Conservation (phyloP, 2,888 invertebrate genomes). For the Chelonus formosanus region DNA sequence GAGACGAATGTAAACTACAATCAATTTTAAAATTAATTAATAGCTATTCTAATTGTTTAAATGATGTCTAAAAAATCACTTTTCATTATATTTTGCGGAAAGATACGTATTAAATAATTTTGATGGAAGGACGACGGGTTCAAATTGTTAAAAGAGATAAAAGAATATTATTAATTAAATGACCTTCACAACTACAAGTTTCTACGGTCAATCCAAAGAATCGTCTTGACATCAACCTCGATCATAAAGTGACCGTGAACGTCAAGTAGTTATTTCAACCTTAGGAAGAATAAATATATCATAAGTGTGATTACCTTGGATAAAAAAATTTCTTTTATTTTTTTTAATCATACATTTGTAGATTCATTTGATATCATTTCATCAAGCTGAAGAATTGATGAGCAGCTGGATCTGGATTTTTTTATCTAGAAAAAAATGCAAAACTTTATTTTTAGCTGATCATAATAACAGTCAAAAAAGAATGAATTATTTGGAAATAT, state of each 20-base stretch:
- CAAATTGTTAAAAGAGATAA: background rate
- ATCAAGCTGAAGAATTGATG: no score
- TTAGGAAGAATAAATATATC: background rate
- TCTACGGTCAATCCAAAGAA: slow-evolving; percentile 4
- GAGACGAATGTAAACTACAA: no score
- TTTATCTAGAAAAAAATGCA: no score
- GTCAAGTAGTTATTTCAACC: background rate
- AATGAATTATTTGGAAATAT: no score
- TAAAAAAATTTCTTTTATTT: no score
- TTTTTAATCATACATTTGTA: no score
- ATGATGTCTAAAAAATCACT: background rate
- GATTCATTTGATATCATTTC: no score
- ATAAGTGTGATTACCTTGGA: background rate
- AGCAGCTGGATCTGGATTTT: no score
- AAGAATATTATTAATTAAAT: background rate
- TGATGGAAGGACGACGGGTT: slow-evolving; percentile 8
- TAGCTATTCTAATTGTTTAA: background rate
- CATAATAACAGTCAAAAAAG: no score
- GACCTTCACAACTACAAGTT: slow-evolving; percentile 25
- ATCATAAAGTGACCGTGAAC: slow-evolving; percentile 18
- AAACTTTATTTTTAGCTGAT: no score
- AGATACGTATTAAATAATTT: background rate
- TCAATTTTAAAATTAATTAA: background rate
- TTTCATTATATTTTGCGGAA: background rate
- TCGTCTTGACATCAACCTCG: slow-evolving; percentile 20